These are phyloP conservation scores for Patella depressa DNA, from an alignment of 2,888 invertebrate genomes.

Conservation along the genomic window DNA sequence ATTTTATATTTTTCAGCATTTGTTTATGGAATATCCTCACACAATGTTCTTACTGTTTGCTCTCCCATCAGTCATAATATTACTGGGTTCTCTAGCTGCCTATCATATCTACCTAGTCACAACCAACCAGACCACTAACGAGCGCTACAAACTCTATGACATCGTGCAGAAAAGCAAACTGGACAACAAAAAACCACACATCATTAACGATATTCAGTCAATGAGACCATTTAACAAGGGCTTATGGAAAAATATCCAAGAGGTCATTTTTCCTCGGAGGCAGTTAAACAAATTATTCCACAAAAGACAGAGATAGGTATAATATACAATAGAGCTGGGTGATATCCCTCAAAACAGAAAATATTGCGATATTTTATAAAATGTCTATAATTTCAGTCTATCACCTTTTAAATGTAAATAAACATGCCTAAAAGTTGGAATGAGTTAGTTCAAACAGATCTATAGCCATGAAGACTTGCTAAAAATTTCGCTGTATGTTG, in stretches of 20 bases:
- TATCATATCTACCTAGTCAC: slow-evolving; percentile 64
- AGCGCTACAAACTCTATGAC: slow-evolving; percentile 57
- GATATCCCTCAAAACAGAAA: no score
- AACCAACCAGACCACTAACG: slow-evolving; percentile 69
- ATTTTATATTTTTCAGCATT: slow-evolving; percentile 57
- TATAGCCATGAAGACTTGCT: no score
- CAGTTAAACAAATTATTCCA: slow-evolving; percentile 15
- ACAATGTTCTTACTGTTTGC: slow-evolving; percentile 61
- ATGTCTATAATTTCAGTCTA: no score
- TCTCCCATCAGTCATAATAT: slow-evolving; percentile 51
- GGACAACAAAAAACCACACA: not conserved
- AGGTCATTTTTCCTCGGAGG: slow-evolving; percentile 53
- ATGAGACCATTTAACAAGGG: slow-evolving; percentile 48
- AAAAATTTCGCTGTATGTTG: no score
- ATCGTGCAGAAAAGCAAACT: not conserved
- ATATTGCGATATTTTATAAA: no score
- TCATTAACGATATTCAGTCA: not conserved
- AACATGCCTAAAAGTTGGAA: no score
- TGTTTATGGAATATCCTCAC: slow-evolving; percentile 65
- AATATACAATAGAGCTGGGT: not conserved
- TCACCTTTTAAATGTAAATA: no score
- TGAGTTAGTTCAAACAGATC: no score
- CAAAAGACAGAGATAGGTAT: not conserved
- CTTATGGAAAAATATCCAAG: slow-evolving; percentile 50
- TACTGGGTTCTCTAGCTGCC: slow-evolving; percentile 55